These are phyloP conservation scores for Nasonia longicornis DNA, from an alignment of 1,140 invertebrate genomes.

Conservation along the genomic window DNA sequence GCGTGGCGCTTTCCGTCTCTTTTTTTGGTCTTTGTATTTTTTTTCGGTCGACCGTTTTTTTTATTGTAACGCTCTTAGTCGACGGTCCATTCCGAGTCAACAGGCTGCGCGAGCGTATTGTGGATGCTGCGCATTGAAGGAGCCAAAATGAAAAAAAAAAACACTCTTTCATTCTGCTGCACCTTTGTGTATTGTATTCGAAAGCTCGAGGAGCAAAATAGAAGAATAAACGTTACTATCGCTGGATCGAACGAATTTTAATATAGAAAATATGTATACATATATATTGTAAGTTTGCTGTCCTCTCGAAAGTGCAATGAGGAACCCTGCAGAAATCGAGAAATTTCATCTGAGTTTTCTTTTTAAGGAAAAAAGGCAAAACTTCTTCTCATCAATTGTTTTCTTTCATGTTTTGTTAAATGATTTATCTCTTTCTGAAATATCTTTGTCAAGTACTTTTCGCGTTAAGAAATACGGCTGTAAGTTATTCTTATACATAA, in stretches of 20 bases:
- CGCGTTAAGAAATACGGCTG: no score
- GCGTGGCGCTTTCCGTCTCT: neutral
- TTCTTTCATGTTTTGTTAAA: no score
- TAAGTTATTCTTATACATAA: no score
- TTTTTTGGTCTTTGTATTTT: slow-evolving; percentile 1
- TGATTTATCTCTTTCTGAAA: no score
- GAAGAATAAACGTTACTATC: neutral
- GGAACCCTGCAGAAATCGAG: neutral
- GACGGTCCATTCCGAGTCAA: slow-evolving; percentile 6
- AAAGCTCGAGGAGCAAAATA: slow-evolving; percentile 9
- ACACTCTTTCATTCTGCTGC: neutral
- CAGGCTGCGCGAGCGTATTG: slow-evolving; percentile 1
- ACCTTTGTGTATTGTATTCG: neutral
- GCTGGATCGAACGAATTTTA: neutral
- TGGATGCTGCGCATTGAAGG: neutral
- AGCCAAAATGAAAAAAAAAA: slow-evolving; percentile 25
- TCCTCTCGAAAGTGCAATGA: slow-evolving; percentile 1
- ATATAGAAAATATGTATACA: neutral
- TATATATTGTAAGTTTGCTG: neutral
- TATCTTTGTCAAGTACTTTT: no score
- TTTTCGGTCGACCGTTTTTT: neutral
- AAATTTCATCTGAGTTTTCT: neutral
- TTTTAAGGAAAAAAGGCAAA: no score
- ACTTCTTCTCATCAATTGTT: no score
- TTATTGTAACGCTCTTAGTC: slow-evolving; percentile 7